Evolutionary conservation across 2,113 vertebrate genomes (phyloP), one percentile per base, ranked within the genome.

Genomic region (Acrocephalus kingi): DNA sequence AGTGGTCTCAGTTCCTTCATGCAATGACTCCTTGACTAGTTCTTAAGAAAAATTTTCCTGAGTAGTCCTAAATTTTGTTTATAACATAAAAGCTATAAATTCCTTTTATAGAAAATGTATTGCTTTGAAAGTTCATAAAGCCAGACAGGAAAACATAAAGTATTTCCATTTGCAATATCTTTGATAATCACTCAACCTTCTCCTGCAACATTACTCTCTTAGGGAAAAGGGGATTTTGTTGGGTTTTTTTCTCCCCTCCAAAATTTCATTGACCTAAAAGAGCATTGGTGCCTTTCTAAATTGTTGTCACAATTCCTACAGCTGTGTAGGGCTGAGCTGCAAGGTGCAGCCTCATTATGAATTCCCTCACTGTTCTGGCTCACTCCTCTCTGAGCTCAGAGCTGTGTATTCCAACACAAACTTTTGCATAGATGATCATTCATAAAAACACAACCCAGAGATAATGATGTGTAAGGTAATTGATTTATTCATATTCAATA

Each of bases 161-260:
- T 21, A 9, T 21, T 85, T 69, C 27, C 12, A 55, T 66, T 94
- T 94, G 37, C 43, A 46, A 45, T 39, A 31, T 5, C 5, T 43
- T 45, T 64, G 48, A 27, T 37, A 35, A 7, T 21, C 27, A 82
- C 25, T 76, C 31, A 78, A 1, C 14, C 30, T 75, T 84, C 45
- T 82, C 31, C 49, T 66, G 46, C 15, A 55, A 18, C 11, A 22
- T 49, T 84, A 58, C 3, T 30, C 7, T 6, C 15, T 43, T n/a
- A 54, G 20, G 14, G 5, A 41, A 25, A 43, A 51, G 10, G 8
- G 1, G 0, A 1, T 28, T 55, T 37, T 63, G 13, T 21, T 77
- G 4, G 1, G 31, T 8, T 51, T 62, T 59, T 11, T 31, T 15
- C 55, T 33, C 9, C 23, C 11, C 13, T 55, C 28, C 6, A 54